These are phyloP conservation scores for Vannuccia rotundouncinata DNA, from an alignment of 2,888 invertebrate genomes.

Conservation along the genomic window DNA sequence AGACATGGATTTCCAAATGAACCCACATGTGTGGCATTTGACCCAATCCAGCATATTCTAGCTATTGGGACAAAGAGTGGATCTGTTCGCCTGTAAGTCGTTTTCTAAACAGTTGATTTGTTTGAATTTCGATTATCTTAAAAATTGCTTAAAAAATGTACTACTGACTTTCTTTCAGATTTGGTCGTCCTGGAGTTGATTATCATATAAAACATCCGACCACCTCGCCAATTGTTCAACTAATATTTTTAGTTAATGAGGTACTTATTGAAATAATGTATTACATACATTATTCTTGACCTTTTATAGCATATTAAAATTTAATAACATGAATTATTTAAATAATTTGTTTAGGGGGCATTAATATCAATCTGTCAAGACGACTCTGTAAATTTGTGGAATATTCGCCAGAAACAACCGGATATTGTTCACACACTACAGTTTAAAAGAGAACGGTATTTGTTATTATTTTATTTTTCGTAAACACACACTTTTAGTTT, in stretches of 20 bases:
- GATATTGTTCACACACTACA: slow-evolving; percentile 92
- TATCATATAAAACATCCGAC: slow-evolving; percentile 75
- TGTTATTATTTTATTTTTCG: background rate
- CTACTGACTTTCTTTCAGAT: slow-evolving; percentile 60
- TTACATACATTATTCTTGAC: background rate
- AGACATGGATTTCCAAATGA: slow-evolving; percentile 97
- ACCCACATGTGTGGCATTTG: slow-evolving; percentile 91
- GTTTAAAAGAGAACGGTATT: slow-evolving; percentile 83
- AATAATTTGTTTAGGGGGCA: slow-evolving; percentile 63
- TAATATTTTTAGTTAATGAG: slow-evolving; percentile 91
- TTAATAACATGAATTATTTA: background rate
- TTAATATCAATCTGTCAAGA: slow-evolving; percentile 89
- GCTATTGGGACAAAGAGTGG: slow-evolving; percentile 93
- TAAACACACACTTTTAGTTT: no score
- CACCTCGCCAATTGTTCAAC: slow-evolving; percentile 71
- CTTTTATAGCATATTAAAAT: background rate
- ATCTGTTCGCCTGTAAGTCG: slow-evolving; percentile 83
- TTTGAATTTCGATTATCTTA: slow-evolving; percentile 33
- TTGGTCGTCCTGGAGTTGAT: slow-evolving; percentile 94
- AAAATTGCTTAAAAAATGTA: slow-evolving; percentile 29
- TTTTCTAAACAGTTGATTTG: background rate
- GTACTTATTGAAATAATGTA: slow-evolving; percentile 45
- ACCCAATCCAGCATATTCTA: slow-evolving; percentile 90
- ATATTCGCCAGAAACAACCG: slow-evolving; percentile 79
- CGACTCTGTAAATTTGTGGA: slow-evolving; percentile 93